Evolutionary conservation across 2,113 vertebrate species (phyloP).

Genomic region (Limanda limanda): DNA sequence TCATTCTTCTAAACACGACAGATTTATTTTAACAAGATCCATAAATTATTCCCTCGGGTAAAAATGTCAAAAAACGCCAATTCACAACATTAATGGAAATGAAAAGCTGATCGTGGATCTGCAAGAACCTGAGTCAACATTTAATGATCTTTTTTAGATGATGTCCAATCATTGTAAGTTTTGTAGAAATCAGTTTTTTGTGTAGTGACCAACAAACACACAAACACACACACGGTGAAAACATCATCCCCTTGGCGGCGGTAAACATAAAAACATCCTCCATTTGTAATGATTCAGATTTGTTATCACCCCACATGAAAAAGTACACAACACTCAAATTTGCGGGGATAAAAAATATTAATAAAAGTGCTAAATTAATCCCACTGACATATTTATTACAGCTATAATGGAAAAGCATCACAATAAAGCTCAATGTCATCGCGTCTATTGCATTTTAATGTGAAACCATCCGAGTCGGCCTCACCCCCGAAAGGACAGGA

Average conservation of each 20-base stretch:
- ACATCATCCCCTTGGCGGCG: no score
- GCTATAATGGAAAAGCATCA: constrained; percentile 63
- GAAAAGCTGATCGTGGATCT: no score
- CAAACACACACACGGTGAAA: no score
- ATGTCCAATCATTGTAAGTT: no score
- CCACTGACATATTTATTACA: constrained; percentile 58
- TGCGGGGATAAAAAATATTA: constrained; percentile 14
- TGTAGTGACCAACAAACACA: no score
- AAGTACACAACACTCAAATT: constrained; percentile 15
- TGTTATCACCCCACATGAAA: background rate
- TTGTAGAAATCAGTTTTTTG: no score
- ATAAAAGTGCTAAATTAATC: constrained; percentile 43
- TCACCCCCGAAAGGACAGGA: constrained; percentile 38
- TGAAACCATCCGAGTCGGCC: constrained; percentile 46
- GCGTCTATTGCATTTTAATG: constrained; percentile 61
- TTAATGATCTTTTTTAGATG: background rate
- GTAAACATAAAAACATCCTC: background rate
- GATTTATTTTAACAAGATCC: no score
- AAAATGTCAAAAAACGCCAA: background rate
- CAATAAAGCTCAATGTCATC: constrained; percentile 57
- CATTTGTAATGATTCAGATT: background rate
- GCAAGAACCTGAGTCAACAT: no score
- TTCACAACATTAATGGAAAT: no score
- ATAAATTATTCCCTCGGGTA: no score
- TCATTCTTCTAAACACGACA: no score